Base-by-base conservation (phyloP, 92 coral and sea anemone species). In the Actinostola sp. region DNA sequence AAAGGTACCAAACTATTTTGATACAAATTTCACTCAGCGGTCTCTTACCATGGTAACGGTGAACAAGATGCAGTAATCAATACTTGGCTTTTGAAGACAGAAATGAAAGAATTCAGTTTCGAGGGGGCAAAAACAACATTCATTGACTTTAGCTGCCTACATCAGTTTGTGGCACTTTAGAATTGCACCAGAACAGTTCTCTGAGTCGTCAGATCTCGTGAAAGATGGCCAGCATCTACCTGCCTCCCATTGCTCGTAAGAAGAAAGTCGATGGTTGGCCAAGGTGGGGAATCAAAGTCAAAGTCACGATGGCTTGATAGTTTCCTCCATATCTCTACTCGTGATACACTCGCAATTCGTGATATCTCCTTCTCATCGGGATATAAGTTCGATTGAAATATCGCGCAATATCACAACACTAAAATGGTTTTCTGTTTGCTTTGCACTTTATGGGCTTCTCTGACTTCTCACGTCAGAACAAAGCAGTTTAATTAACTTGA, bases 181-280 rank as follows among this genome's bases (percentile, higher is more conserved):
- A 43, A 27, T 68, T 13, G 16, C 28, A 15, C 25, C 8, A 66
- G 25, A 26, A 52, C 17, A 61, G 41, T 33, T 32, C 23, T 49
- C 20, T 27, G 30, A 59, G 36, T 38, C 23, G 10, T 19, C 29
- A 38, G 44, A 7, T 17, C 46, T 35, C 69, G 17, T 27, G 59
- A 61, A 23, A 66, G 25, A 93, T 93, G 98, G 91, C 94, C 24
- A 93, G 89, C 61, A 91, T 93, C 39, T 93, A 93, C 88, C 70
- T 93, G 30, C 98, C 98, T 58, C 98, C 98, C 13, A 91, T 93
- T 53, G 93, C 94, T 34, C 87, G 98, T 46, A 93, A 93, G 78
- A 93, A 93, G 80, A 93, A 88, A 84, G 98, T 93, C 35, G 94
- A 91, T 32, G 89, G 98, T 19, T 77, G 73, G 72, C 89, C 91